A percentile compares a stretch with the other conserved stretches of the same genome.
phyloP scores from a whole-genome alignment of 2,113 vertebrate species.

The Rhinolophus sinicus region DNA sequence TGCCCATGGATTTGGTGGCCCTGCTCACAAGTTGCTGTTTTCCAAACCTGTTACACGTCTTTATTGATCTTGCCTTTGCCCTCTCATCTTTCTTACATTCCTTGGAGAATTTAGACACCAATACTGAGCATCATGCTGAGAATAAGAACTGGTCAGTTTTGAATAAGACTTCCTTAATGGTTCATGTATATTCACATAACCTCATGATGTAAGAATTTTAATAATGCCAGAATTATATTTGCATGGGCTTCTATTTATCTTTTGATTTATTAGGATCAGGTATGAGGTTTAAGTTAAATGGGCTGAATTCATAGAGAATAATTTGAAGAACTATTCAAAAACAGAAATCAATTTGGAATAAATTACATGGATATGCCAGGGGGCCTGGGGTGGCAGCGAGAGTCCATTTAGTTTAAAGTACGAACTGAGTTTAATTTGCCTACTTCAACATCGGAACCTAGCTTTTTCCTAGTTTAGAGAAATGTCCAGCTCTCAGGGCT shows the following conservation, averaged over 20 bases:
- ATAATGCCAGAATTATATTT: neutral
- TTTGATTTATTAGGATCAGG: conserved; percentile 25
- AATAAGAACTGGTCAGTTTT: neutral
- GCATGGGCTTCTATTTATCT: neutral
- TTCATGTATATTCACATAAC: neutral
- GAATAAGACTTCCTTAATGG: neutral
- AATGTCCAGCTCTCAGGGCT: neutral
- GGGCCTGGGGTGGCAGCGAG: neutral
- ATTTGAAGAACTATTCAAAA: neutral
- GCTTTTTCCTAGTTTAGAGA: conserved; percentile 15
- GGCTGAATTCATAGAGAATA: neutral
- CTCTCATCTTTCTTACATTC: neutral
- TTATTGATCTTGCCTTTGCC: neutral
- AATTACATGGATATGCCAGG: neutral
- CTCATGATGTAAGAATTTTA: conserved; percentile 1
- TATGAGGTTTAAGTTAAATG: neutral
- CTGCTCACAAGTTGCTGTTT: neutral
- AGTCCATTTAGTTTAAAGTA: neutral
- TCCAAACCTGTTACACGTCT: neutral
- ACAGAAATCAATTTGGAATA: neutral
- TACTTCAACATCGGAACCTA: neutral
- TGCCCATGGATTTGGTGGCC: neutral
- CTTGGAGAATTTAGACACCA: neutral
- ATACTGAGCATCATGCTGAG: neutral
- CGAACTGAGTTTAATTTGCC: neutral